These are phyloP conservation scores for Pardalotus punctatus DNA, from an alignment of 2,113 vertebrate genomes.

Conservation along the genomic window DNA sequence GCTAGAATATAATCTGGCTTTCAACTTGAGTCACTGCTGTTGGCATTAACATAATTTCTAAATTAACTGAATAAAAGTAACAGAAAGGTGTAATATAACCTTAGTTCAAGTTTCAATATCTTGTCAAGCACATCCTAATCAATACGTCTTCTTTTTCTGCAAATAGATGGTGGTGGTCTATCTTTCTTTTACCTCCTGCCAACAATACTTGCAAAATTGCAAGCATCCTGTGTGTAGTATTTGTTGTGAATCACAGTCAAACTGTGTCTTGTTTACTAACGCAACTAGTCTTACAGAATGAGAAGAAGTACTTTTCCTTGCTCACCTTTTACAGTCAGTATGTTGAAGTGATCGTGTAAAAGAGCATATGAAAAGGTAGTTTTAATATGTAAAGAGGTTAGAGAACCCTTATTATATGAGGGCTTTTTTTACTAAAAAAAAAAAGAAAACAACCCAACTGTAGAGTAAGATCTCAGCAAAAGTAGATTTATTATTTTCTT, in stretches of 20 bases:
- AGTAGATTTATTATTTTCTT: not conserved
- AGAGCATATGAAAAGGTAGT: not conserved
- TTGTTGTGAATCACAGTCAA: not conserved
- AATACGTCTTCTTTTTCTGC: not conserved
- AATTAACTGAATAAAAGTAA: not conserved
- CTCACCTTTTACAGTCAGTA: not conserved
- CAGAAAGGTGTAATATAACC: not conserved
- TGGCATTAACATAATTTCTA: not conserved
- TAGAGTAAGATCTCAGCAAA: not conserved
- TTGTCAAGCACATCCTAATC: not conserved
- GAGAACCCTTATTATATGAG: not conserved
- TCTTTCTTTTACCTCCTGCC: not conserved
- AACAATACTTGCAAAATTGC: not conserved
- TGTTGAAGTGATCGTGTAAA: not conserved
- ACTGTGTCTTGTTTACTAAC: not conserved
- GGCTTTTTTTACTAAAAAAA: rapidly evolving
- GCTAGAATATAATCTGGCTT: not conserved
- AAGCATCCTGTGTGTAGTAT: not conserved
- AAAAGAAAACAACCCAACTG: too few relatives aligned
- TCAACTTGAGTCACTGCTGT: not conserved
- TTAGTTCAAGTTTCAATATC: not conserved
- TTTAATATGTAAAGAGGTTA: not conserved
- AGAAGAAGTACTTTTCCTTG: not conserved
- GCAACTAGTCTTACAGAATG: not conserved
- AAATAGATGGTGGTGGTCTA: not conserved